A percentile compares a stretch with the other conserved stretches of the same genome.
Evolutionary conservation across 2,888 invertebrate genomes (phyloP).

Genomic region (Drosophila anomalata): DNA sequence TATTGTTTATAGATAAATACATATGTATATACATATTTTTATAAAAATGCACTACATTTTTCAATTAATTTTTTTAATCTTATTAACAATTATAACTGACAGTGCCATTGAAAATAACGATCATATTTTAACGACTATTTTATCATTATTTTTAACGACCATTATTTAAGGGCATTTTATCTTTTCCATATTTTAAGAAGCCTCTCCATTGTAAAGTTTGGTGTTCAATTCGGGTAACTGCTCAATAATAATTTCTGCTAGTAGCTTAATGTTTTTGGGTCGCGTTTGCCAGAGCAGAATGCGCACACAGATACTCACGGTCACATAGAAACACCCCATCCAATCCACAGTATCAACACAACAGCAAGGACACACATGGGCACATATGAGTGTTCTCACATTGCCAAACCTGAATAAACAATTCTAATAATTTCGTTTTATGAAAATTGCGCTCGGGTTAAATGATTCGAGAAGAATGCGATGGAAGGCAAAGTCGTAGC

Average conservation of each 20-base stretch:
- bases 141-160: neutral
- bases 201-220: constrained; percentile 36
- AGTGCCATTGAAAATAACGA: neutral
- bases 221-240: constrained; percentile 15
- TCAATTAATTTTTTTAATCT: neutral
- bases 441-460: constrained; percentile 80
- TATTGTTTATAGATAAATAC: too few species aligned
- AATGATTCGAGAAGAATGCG: constrained; percentile 76
- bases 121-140: too few species aligned
- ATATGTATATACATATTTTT: too few species aligned
- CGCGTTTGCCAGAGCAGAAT: constrained; percentile 8
- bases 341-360: neutral
- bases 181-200: constrained; percentile 1
- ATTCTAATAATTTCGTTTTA: constrained; percentile 83
- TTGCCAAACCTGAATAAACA: constrained; percentile 63
- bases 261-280: constrained; percentile 6
- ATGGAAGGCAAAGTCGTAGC: constrained; percentile 64
- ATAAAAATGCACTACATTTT: neutral
- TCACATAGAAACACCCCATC: too few species aligned
- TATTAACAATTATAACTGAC: neutral
- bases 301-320: constrained; percentile 12
- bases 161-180: constrained; percentile 1
- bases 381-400: constrained; percentile 21
- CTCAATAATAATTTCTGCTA: constrained; percentile 40
- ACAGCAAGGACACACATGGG: neutral